Conservation (phyloP, 2,113 vertebrate species). For the Ptilorrhoa leucosticta region DNA sequence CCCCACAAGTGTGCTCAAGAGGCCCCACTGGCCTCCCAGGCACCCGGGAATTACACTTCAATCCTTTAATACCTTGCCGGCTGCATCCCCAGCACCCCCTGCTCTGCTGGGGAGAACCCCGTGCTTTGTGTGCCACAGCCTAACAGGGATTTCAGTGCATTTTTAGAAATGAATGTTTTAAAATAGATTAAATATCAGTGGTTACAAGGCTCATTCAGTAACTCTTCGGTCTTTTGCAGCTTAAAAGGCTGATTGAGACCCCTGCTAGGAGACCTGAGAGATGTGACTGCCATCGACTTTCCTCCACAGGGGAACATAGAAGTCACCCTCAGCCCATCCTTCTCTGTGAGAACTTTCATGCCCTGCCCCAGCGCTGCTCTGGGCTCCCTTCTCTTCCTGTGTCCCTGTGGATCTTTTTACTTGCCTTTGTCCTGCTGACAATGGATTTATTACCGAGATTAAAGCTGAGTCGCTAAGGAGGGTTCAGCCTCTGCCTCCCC, state of each 20-base stretch:
- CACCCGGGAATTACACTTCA: background rate
- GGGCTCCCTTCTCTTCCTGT: background rate
- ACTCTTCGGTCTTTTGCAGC: background rate
- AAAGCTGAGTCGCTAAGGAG: background rate
- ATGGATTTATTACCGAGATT: background rate
- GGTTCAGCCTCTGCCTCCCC: background rate
- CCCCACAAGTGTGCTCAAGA: fast-evolving
- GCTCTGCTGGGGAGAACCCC: background rate
- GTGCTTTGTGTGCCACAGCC: background rate
- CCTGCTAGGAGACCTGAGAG: fast-evolving
- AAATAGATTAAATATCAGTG: background rate
- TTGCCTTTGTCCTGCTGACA: background rate
- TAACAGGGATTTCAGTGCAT: background rate
- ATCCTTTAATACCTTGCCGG: background rate
- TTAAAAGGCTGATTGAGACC: background rate
- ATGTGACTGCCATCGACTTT: background rate
- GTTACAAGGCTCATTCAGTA: fast-evolving
- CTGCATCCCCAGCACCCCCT: fast-evolving
- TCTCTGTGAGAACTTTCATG: background rate
- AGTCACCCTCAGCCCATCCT: background rate
- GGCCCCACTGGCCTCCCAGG: background rate
- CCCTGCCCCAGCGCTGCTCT: fast-evolving
- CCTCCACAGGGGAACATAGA: background rate
- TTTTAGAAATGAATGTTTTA: background rate
- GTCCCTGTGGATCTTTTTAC: background rate